Evolutionary conservation across 2,888 invertebrate genomes (phyloP).

Genomic region (Aproaerema taeniolella): DNA sequence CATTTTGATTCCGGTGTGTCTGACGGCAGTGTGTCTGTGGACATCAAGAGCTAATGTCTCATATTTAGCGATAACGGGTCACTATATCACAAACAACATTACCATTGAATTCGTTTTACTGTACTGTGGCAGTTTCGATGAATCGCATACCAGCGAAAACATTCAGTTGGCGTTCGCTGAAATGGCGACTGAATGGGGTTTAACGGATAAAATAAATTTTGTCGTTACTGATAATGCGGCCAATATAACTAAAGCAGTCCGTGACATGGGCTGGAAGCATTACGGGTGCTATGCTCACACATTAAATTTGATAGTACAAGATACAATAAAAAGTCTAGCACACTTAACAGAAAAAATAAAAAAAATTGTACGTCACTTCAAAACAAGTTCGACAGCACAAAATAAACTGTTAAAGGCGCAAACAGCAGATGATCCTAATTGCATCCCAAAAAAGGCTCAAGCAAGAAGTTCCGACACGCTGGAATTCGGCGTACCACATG

Average conservation of each 20-base stretch:
- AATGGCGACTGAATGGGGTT: constrained; percentile 14
- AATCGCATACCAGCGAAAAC: constrained; percentile 26
- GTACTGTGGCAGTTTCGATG: constrained; percentile 16
- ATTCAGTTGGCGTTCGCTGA: constrained; percentile 20
- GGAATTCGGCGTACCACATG: constrained; percentile 21
- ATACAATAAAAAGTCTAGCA: neutral
- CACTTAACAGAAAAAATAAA: constrained; percentile 11
- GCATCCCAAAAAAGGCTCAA: constrained; percentile 18
- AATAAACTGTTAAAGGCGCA: constrained; percentile 18
- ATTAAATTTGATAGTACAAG: no score
- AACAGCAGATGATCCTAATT: neutral
- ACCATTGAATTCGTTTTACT: constrained; percentile 24
- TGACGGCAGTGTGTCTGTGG: no score
- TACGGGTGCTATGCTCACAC: no score
- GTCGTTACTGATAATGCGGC: no score
- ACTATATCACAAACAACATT: constrained; percentile 25
- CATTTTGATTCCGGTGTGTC: no score
- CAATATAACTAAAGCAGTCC: no score
- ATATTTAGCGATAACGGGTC: no score
- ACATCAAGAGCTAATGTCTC: no score
- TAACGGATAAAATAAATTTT: no score
- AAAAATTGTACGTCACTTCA: constrained; percentile 13
- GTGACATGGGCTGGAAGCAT: no score
- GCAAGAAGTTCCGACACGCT: constrained; percentile 21
- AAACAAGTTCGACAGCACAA: constrained; percentile 14